Evolutionary conservation across 2,797 vertebrate genomes (phyloP).

Genomic region (Ctenosaura bakeri): DNA sequence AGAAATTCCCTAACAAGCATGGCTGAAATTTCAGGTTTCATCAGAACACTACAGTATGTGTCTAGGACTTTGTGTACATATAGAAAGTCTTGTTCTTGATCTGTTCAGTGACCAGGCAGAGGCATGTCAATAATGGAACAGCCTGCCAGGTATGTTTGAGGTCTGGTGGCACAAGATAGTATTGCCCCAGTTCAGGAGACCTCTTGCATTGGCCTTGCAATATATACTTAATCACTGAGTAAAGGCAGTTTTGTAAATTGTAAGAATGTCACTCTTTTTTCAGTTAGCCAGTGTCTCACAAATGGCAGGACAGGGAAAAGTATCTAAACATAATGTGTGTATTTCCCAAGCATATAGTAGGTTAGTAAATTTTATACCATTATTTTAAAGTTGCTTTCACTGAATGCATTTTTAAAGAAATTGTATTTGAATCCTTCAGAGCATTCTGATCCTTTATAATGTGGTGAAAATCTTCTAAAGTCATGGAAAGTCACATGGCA

Average conservation of each 20-base stretch:
- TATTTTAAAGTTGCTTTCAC: background rate
- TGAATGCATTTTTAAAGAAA: background rate
- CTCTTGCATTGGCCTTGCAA: background rate
- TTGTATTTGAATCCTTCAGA: background rate
- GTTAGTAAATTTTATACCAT: background rate
- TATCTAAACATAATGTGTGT: background rate
- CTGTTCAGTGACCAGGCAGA: background rate
- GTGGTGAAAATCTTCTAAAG: background rate
- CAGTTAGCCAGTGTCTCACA: background rate
- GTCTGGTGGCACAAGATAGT: background rate
- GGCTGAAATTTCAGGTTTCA: background rate
- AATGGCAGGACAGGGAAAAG: background rate
- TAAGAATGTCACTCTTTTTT: background rate
- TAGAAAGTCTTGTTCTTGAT: rapidly evolving
- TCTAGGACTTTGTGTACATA: background rate
- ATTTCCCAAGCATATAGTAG: background rate
- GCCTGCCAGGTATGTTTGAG: background rate
- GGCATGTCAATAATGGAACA: background rate
- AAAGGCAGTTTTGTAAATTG: background rate
- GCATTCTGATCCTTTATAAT: background rate
- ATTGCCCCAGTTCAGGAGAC: background rate
- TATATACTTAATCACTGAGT: too few relatives aligned
- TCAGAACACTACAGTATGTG: background rate
- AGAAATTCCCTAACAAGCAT: background rate
- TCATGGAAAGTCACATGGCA: background rate